Conservation (phyloP, 2,113 vertebrate species). For the Sander vitreus region DNA sequence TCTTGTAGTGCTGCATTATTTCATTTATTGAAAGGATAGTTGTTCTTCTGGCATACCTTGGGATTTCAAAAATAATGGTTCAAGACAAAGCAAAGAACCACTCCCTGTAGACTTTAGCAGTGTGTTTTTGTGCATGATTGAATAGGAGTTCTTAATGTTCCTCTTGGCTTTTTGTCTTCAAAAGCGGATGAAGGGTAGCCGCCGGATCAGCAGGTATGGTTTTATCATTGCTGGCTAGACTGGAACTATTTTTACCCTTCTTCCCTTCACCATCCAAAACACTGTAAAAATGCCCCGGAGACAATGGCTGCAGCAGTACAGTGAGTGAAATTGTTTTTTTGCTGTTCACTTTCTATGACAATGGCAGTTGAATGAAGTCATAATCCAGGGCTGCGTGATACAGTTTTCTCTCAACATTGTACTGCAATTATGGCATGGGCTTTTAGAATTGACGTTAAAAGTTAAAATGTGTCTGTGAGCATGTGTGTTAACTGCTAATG, state of each 20-base stretch:
- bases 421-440: background rate
- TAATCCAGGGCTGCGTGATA: background rate
- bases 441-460: background rate
- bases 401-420: background rate
- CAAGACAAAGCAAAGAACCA: slow-evolving; percentile 16
- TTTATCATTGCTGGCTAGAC: slow-evolving; percentile 75
- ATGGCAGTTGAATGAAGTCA: slow-evolving; percentile 26
- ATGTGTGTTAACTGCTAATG: background rate
- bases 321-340: slow-evolving; percentile 1
- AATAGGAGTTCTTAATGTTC: slow-evolving; percentile 46
- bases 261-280: slow-evolving; percentile 40
- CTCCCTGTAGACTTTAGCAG: slow-evolving; percentile 9
- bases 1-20: slow-evolving; percentile 3
- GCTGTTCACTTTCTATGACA: slow-evolving; percentile 18
- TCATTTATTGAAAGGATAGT: background rate
- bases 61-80: slow-evolving; percentile 21
- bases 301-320: slow-evolving; percentile 4
- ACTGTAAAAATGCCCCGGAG: slow-evolving; percentile 17
- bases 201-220: slow-evolving; percentile 68
- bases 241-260: slow-evolving; percentile 63
- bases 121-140: slow-evolving; percentile 46
- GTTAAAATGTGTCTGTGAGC: background rate
- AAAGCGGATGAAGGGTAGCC: slow-evolving; percentile 47
- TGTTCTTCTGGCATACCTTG: background rate
- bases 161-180: slow-evolving; percentile 55